Conservation (phyloP, 2,797 vertebrate genomes). For the Liasis olivaceus region DNA sequence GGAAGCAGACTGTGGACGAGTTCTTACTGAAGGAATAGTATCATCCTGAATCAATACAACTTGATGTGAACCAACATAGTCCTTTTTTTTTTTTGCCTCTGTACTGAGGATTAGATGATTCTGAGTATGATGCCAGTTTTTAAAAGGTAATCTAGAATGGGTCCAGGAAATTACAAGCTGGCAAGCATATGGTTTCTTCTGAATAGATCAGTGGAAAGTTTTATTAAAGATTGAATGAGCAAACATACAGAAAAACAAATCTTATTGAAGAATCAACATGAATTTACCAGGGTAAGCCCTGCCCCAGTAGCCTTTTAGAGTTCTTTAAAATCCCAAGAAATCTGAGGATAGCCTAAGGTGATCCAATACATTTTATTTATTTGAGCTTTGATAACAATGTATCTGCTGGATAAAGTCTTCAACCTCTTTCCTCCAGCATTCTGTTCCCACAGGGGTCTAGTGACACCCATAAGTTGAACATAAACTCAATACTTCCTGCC, state of each 20-base stretch:
- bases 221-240: not conserved
- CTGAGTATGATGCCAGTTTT: not conserved
- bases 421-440: not conserved
- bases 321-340: not conserved
- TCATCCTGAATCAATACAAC: not conserved
- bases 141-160: not conserved
- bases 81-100: not conserved
- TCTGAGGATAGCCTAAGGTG: not conserved
- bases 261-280: not conserved
- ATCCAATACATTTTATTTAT: not conserved
- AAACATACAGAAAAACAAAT: not conserved
- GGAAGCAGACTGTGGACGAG: not conserved
- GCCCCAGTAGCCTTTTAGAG: not conserved
- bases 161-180: not conserved
- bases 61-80: not conserved
- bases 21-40: not conserved
- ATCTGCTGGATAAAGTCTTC: not conserved
- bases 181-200: not conserved
- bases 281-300: not conserved
- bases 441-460: not conserved
- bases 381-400: not conserved
- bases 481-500: not conserved
- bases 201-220: not conserved
- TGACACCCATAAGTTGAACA: not conserved
- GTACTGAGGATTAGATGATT: not conserved